Percentiles rank a stretch among this genome's conserved stretches.
These are phyloP conservation scores for Orientallactaga sibirica DNA, from an alignment of 2,797 vertebrate species.

Conservation along the genomic window DNA sequence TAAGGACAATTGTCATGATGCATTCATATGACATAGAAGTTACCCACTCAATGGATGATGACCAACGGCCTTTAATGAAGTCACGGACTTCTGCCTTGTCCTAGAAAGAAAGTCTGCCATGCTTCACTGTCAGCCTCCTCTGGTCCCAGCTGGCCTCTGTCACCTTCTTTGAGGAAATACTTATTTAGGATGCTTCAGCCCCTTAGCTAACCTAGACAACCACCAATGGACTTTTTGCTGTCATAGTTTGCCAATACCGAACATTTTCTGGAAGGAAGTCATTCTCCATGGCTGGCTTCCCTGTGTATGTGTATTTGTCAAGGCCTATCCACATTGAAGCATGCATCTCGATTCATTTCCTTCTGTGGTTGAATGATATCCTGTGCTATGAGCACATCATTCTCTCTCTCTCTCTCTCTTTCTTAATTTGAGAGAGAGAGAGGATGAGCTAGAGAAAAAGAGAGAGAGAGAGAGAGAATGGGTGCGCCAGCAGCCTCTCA, in stretches of 20 bases:
- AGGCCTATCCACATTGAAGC: neutral
- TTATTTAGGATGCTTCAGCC: neutral
- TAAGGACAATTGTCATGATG: too few species aligned
- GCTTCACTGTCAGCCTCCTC: neutral
- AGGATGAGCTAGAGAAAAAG: too few species aligned
- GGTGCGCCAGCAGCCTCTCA: too few species aligned
- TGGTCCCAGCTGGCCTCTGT: too few species aligned
- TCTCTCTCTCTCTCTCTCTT: too few species aligned
- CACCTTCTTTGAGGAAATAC: conserved; percentile 5
- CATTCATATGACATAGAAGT: neutral
- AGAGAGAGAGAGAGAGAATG: too few species aligned
- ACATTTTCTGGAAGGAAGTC: neutral
- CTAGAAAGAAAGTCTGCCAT: neutral
- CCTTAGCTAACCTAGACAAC: neutral
- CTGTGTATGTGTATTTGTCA: neutral
- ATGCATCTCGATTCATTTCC: neutral
- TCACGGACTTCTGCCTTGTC: neutral
- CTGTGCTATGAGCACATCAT: neutral
- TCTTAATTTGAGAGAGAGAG: too few species aligned
- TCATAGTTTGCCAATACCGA: neutral
- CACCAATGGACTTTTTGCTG: neutral
- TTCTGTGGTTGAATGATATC: neutral
- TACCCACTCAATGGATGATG: neutral
- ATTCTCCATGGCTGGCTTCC: neutral
- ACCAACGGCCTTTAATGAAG: neutral